These are phyloP conservation scores for Hippocampus abdominalis DNA, from an alignment of 2,113 vertebrate species.

Conservation along the genomic window DNA sequence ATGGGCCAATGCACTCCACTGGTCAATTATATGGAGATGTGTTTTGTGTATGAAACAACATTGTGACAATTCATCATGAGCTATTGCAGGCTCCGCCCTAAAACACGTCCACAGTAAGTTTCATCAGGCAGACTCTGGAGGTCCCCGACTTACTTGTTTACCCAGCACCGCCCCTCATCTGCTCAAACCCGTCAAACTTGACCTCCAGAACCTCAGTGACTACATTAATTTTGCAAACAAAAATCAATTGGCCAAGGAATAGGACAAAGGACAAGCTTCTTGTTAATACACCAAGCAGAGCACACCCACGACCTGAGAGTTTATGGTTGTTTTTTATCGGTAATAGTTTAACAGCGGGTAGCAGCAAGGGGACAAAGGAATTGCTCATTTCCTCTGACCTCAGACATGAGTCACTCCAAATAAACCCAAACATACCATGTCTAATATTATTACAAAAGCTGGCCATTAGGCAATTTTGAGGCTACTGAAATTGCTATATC, in stretches of 20 bases:
- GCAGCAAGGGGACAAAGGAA: conserved; percentile 52
- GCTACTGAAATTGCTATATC: conserved; percentile 48
- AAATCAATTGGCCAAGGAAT: conserved; percentile 65
- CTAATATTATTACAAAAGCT: conserved; percentile 58
- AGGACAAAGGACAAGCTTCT: conserved; percentile 50
- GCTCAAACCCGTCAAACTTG: conserved; percentile 48
- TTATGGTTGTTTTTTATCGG: conserved; percentile 57
- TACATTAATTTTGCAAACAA: conserved; percentile 67
- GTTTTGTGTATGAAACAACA: conserved; percentile 34
- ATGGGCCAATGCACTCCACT: conserved; percentile 34
- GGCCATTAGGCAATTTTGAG: conserved; percentile 50
- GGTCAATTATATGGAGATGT: conserved; percentile 44
- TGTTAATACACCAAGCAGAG: conserved; percentile 53
- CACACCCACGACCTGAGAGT: conserved; percentile 54
- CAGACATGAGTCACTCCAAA: conserved; percentile 59
- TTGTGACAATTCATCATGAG: conserved; percentile 56
- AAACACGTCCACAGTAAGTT: conserved; percentile 32
- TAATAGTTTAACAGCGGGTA: conserved; percentile 49
- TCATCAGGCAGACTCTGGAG: conserved; percentile 50
- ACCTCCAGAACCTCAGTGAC: conserved; percentile 58
- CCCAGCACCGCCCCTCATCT: conserved; percentile 57
- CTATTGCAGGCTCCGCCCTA: conserved; percentile 36
- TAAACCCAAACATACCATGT: conserved; percentile 49
- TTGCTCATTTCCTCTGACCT: conserved; percentile 50
- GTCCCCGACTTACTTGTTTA: conserved; percentile 9